Percentiles rank a stretch among this genome's conserved stretches.
These are phyloP conservation scores for Mesorhabditis sp. DNA, from an alignment of 2,888 invertebrate species.

Conservation along the genomic window DNA sequence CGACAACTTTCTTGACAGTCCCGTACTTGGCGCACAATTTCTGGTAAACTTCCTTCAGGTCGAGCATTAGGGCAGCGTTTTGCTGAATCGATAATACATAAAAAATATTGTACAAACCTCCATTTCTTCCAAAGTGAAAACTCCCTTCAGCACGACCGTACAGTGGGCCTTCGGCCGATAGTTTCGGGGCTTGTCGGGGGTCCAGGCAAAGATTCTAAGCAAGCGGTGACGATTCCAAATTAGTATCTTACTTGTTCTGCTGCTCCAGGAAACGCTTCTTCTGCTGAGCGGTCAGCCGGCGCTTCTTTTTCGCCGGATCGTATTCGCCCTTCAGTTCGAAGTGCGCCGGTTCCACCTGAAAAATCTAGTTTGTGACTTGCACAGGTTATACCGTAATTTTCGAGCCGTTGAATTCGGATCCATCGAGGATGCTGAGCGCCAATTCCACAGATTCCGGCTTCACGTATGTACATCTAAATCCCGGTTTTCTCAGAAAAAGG, in stretches of 20 bases:
- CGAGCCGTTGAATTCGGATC: constrained; percentile 65
- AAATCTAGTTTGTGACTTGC: neutral
- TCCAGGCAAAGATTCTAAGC: constrained; percentile 83
- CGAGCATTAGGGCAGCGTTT: constrained; percentile 81
- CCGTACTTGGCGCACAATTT: constrained; percentile 87
- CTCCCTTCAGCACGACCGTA: constrained; percentile 85
- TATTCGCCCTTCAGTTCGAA: constrained; percentile 82
- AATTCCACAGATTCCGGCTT: constrained; percentile 86
- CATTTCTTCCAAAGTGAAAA: constrained; percentile 84
- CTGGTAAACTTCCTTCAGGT: constrained; percentile 83
- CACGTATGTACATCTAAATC: constrained; percentile 35
- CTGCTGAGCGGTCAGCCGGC: constrained; percentile 79
- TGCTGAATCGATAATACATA: constrained; percentile 59
- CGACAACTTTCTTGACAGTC: constrained; percentile 80
- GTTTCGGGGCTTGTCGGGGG: constrained; percentile 83
- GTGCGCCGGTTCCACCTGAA: constrained; percentile 78
- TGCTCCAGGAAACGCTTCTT: constrained; percentile 76
- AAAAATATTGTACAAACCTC: constrained; percentile 62
- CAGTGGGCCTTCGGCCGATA: constrained; percentile 83
- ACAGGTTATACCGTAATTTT: neutral
- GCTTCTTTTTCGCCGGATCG: constrained; percentile 83
- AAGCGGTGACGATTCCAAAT: neutral
- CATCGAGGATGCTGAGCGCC: constrained; percentile 86
- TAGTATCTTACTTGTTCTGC: constrained; percentile 73
- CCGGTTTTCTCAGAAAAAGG: neutral